phyloP scores from a whole-genome alignment of 2,113 vertebrate genomes.

The Malurus melanocephalus region DNA sequence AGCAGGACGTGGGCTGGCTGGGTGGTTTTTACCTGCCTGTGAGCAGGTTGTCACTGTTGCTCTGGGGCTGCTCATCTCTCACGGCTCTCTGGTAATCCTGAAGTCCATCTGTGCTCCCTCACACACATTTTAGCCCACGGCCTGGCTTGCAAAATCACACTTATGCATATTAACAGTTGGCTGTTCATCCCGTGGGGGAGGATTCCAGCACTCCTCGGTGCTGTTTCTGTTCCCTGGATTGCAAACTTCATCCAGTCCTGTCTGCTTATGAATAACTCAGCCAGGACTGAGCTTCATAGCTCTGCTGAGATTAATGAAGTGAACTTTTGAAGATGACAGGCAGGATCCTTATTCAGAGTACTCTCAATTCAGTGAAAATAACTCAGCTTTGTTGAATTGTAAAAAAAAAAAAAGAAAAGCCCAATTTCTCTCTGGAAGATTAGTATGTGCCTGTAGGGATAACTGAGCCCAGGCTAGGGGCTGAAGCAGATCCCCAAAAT shows the following conservation, averaged over 20 bases:
- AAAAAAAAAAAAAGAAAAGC: neutral
- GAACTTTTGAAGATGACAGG: slow-evolving; percentile 15
- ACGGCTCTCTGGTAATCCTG: neutral
- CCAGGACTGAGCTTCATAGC: neutral
- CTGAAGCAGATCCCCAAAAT: neutral
- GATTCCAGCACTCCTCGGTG: neutral
- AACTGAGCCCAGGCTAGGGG: neutral
- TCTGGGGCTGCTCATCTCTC: neutral
- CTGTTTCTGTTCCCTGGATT: neutral
- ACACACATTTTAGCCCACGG: neutral
- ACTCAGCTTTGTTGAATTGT: neutral
- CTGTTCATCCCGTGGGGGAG: neutral
- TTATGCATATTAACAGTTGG: neutral
- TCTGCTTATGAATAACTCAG: neutral
- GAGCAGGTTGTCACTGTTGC: neutral
- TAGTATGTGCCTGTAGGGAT: neutral
- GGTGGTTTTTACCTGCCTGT: neutral
- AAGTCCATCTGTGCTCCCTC: neutral
- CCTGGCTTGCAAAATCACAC: neutral
- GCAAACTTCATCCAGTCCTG: neutral
- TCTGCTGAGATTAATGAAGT: neutral
- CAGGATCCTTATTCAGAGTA: neutral
- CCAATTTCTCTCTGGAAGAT: neutral
- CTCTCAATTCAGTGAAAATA: neutral
- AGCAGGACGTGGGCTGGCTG: neutral